phyloP scores from a whole-genome alignment of 1,140 invertebrate genomes.

The Olivierus martensii region DNA sequence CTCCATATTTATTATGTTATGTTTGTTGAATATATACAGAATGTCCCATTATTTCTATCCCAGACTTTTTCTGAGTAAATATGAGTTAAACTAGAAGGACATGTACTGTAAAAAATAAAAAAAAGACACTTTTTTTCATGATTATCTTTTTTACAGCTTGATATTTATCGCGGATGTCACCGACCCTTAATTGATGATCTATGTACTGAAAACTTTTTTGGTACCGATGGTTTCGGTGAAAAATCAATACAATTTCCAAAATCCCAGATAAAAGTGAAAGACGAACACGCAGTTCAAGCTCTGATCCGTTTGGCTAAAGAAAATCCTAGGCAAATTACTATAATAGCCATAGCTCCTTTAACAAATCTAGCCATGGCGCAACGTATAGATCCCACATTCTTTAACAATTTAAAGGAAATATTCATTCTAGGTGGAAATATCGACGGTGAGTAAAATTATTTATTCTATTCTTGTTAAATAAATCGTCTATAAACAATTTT shows the following conservation, averaged over 20 bases:
- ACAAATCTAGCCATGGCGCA: constrained; percentile 37
- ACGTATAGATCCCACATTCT: constrained; percentile 31
- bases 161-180: no score
- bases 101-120: no score
- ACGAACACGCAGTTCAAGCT: constrained; percentile 32
- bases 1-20: no score
- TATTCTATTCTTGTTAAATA: not conserved
- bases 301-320: constrained; percentile 36
- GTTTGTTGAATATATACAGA: no score
- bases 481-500: not conserved
- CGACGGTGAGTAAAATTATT: constrained; percentile 30
- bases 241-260: not conserved
- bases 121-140: no score
- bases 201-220: not conserved
- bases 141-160: no score
- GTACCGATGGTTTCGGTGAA: not conserved
- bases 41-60: no score
- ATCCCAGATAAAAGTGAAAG: not conserved
- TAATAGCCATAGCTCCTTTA: constrained; percentile 47
- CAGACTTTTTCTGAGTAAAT: no score
- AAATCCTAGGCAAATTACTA: constrained; percentile 36
- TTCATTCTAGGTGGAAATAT: constrained; percentile 10
- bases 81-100: no score
- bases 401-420: constrained; percentile 25
- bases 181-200: no score